These are phyloP conservation scores for Armadillidium nasatum DNA, from an alignment of 1,140 invertebrate species.

Conservation along the genomic window DNA sequence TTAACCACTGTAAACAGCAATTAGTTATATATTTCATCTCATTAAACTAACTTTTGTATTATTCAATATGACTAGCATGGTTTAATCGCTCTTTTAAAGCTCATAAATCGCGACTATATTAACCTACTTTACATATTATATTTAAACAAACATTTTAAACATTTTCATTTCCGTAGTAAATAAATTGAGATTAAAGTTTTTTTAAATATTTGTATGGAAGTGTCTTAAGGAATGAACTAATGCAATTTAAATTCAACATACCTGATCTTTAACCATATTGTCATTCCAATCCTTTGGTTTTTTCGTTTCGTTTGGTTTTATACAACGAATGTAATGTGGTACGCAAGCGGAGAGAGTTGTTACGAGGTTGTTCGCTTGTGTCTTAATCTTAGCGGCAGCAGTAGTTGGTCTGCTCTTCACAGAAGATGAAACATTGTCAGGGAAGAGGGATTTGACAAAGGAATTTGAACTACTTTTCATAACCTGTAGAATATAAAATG, in stretches of 20 bases:
- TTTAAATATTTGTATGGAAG: too few species aligned
- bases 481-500: conserved; percentile 47
- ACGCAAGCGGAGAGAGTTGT: conserved; percentile 66
- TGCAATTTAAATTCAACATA: conserved; percentile 33
- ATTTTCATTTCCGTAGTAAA: too few species aligned
- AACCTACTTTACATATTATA: too few species aligned
- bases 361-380: conserved; percentile 65
- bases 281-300: conserved; percentile 66
- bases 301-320: conserved; percentile 74
- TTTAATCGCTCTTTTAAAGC: too few species aligned
- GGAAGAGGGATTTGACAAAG: conserved; percentile 62
- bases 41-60: too few species aligned
- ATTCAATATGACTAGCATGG: too few species aligned
- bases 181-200: too few species aligned
- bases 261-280: conserved; percentile 60
- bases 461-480: conserved; percentile 66
- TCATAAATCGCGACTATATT: too few species aligned
- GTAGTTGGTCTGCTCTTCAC: conserved; percentile 64
- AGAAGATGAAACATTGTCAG: conserved; percentile 55
- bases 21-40: too few species aligned
- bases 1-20: too few species aligned
- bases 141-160: too few species aligned
- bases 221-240: too few species aligned
- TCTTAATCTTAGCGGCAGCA: conserved; percentile 68
- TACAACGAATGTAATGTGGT: conserved; percentile 69